phyloP scores from a whole-genome alignment of 2,113 vertebrate species.

The Natator depressus region DNA sequence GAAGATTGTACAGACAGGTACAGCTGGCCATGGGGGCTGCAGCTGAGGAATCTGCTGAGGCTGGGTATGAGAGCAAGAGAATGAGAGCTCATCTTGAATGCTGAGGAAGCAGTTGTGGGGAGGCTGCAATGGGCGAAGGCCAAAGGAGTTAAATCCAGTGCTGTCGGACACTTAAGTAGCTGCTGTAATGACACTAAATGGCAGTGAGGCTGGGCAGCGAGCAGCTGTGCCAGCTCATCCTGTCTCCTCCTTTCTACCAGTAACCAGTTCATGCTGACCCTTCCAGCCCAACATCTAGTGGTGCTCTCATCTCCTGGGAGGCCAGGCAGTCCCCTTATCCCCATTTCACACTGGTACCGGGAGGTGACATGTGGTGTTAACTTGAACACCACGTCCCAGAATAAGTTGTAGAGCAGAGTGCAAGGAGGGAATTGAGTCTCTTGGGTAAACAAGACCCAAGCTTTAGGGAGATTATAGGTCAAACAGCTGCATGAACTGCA shows the following conservation, averaged over 20 bases:
- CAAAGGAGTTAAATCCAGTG: not conserved
- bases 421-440: not conserved
- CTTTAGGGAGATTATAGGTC: not conserved
- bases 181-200: not conserved
- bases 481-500: not conserved
- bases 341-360: not conserved
- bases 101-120: not conserved
- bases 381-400: not conserved
- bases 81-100: not conserved
- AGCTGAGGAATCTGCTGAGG: not conserved
- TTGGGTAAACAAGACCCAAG: not conserved
- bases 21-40: not conserved
- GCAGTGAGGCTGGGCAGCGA: too few species aligned
- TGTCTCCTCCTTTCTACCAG: too few species aligned
- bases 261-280: too few species aligned
- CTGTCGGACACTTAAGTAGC: not conserved
- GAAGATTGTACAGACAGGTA: not conserved
- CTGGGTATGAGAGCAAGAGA: not conserved
- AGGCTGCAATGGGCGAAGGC: not conserved
- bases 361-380: not conserved
- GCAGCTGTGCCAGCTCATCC: too few species aligned
- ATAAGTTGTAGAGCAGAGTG: not conserved
- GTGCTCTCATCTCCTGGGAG: too few species aligned
- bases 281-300: too few species aligned
- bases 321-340: not conserved